Percentiles rank a stretch among this genome's conserved stretches.
Conservation (phyloP, 1,140 invertebrate genomes). For the Plectrocnemia conspersa region DNA sequence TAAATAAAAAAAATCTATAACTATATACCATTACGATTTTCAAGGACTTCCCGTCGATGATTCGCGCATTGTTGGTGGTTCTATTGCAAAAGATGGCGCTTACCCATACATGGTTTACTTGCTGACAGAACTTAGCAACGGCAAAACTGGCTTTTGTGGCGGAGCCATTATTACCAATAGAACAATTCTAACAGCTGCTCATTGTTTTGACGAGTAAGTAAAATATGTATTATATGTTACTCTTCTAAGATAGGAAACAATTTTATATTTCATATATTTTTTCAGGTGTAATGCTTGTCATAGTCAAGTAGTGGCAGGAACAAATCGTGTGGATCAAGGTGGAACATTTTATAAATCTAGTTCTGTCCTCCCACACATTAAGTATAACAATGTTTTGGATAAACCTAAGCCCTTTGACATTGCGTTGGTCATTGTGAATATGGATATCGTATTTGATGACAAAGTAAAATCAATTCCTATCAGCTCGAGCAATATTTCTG, state of each 20-base stretch:
- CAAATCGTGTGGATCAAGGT: constrained; percentile 9
- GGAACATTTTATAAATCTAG: constrained; percentile 20
- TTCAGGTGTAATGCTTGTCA: constrained; percentile 21
- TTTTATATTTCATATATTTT: too few relatives aligned
- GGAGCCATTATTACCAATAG: constrained; percentile 23
- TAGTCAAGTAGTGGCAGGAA: constrained; percentile 20
- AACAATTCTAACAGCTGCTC: constrained; percentile 27
- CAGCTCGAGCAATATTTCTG: constrained; percentile 3
- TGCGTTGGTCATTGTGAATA: constrained; percentile 18
- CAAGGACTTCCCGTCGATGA: too few relatives aligned
- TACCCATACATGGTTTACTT: constrained; percentile 29
- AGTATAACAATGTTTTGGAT: constrained; percentile 17
- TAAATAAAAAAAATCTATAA: too few relatives aligned
- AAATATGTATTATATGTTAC: neutral
- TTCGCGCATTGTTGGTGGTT: constrained; percentile 26
- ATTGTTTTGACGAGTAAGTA: constrained; percentile 29
- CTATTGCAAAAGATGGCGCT: constrained; percentile 2
- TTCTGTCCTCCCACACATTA: constrained; percentile 19
- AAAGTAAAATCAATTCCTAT: constrained; percentile 4
- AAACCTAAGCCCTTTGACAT: constrained; percentile 29
- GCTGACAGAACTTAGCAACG: constrained; percentile 14
- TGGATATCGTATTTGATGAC: constrained; percentile 13
- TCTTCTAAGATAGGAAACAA: too few relatives aligned
- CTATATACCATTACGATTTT: too few relatives aligned
- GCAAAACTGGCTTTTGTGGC: constrained; percentile 22